Conservation (phyloP, 2,113 vertebrate species). For the Scopus umbretta region DNA sequence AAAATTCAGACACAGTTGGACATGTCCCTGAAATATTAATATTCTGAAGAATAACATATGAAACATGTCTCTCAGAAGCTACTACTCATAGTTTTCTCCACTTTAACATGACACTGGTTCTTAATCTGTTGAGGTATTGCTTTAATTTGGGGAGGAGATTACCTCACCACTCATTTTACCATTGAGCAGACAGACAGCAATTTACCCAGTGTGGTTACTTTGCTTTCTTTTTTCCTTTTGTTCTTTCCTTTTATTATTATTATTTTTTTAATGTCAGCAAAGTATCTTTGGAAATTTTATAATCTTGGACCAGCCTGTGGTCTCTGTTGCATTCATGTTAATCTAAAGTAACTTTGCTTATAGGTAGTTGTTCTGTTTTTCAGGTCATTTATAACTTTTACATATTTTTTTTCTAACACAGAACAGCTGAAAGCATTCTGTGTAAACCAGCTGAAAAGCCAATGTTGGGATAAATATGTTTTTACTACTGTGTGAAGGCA, state of each 20-base stretch:
- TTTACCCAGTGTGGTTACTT: background rate
- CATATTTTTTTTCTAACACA: background rate
- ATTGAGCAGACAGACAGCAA: background rate
- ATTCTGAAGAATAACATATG: background rate
- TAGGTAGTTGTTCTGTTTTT: background rate
- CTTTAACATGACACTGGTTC: background rate
- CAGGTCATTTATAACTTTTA: background rate
- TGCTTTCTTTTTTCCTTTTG: background rate
- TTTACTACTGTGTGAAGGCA: conserved; percentile 9
- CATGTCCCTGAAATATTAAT: background rate
- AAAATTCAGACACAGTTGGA: background rate
- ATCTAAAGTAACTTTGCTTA: background rate
- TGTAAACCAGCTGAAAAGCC: background rate
- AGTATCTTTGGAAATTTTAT: background rate
- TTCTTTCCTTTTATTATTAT: background rate
- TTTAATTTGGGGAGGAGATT: background rate
- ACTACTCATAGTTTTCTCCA: background rate
- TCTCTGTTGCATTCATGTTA: background rate
- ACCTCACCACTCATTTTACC: background rate
- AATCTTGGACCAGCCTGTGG: background rate
- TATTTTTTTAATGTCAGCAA: background rate
- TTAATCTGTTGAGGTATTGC: background rate
- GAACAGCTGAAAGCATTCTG: background rate
- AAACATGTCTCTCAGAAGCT: background rate
- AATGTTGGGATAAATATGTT: conserved; percentile 35